These are phyloP conservation scores for Prunella strophiata DNA, from an alignment of 2,797 vertebrate species.

Conservation along the genomic window DNA sequence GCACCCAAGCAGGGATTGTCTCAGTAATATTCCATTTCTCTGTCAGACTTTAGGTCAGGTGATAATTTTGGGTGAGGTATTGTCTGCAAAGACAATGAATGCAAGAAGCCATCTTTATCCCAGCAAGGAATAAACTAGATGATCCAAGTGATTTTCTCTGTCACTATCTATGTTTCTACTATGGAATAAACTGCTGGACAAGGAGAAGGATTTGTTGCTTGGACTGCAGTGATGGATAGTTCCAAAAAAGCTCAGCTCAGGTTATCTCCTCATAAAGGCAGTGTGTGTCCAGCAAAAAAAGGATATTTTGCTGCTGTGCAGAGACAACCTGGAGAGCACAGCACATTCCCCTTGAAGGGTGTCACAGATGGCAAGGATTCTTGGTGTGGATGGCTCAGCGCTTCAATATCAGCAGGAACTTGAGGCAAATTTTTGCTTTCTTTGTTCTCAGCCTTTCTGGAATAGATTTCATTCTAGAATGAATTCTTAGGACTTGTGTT, in stretches of 20 bases:
- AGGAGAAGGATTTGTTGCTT: constrained; percentile 32
- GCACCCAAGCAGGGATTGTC: background rate
- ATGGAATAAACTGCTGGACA: background rate
- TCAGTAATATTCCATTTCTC: constrained; percentile 14
- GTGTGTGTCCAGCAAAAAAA: background rate
- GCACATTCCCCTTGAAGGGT: background rate
- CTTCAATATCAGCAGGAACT: background rate
- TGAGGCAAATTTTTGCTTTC: background rate
- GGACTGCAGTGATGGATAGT: background rate
- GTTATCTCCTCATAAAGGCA: background rate
- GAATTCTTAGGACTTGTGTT: background rate
- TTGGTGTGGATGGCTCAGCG: background rate
- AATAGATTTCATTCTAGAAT: background rate
- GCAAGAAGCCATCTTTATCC: constrained; percentile 13
- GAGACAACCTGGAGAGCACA: background rate
- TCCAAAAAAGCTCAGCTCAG: background rate
- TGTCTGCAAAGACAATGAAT: constrained; percentile 35
- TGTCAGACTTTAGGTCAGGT: constrained; percentile 10
- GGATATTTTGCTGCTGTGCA: background rate
- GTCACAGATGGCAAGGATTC: background rate
- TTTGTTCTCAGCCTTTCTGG: background rate
- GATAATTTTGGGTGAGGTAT: constrained; percentile 29
- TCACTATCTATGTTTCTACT: constrained; percentile 7
- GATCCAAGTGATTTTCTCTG: constrained; percentile 39
- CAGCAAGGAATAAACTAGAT: background rate